Evolutionary conservation across 2,888 invertebrate species (phyloP).

Genomic region (Trissoscelio sp.): DNA sequence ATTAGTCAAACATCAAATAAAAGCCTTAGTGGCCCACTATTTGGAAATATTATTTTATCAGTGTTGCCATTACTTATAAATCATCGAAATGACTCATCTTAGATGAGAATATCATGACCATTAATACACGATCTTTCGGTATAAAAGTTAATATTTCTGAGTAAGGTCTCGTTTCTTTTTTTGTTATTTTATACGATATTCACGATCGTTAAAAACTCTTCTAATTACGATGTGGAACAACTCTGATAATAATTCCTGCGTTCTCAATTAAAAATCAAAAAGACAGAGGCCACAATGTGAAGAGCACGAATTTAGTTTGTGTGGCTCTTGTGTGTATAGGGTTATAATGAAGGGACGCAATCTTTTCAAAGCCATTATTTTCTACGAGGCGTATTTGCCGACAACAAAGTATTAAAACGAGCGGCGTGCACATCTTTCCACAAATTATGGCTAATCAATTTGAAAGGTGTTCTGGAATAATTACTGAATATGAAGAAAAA

Average conservation of each 20-base stretch:
- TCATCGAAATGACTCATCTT: slow-evolving; percentile 3
- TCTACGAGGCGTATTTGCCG: slow-evolving; percentile 67
- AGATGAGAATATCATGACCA: slow-evolving; percentile 46
- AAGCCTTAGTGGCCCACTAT: too few species aligned
- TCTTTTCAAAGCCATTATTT: slow-evolving; percentile 67
- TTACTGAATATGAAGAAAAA: slow-evolving; percentile 53
- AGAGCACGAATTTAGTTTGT: slow-evolving; percentile 51
- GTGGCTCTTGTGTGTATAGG: slow-evolving; percentile 46
- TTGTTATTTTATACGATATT: slow-evolving; percentile 57
- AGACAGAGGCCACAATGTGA: slow-evolving; percentile 66
- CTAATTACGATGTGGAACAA: slow-evolving; percentile 58
- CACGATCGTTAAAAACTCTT: slow-evolving; percentile 65
- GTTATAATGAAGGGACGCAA: slow-evolving; percentile 67
- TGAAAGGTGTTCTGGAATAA: slow-evolving; percentile 67
- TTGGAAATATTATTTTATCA: too few species aligned
- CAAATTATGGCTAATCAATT: slow-evolving; percentile 70
- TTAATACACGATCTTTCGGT: slow-evolving; percentile 38
- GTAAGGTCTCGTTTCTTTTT: too few species aligned
- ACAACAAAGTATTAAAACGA: slow-evolving; percentile 67
- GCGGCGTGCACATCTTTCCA: slow-evolving; percentile 63
- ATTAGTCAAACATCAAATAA: too few species aligned
- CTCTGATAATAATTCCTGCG: slow-evolving; percentile 56
- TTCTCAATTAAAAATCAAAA: slow-evolving; percentile 67
- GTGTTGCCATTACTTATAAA: slow-evolving; percentile 44
- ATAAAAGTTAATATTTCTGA: slow-evolving; percentile 47